Evolutionary conservation across 2,888 invertebrate genomes (phyloP).

Genomic region (Heliconius aoede): DNA sequence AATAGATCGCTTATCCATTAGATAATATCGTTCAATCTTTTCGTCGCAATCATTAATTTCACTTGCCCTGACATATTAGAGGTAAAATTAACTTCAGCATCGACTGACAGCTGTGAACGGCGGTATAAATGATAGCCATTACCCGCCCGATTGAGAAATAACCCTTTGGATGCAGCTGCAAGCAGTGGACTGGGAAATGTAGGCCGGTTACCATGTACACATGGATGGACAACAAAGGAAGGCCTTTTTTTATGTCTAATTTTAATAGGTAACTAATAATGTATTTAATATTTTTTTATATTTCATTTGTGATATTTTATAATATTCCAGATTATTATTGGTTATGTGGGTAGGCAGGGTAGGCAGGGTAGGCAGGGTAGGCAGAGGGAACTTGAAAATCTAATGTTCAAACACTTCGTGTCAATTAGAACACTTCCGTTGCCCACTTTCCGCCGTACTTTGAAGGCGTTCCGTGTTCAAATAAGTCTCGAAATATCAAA

Average conservation of each 20-base stretch:
- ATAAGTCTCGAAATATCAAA: too few relatives aligned
- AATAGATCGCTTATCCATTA: not conserved
- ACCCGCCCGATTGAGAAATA: constrained; percentile 73
- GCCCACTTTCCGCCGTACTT: too few relatives aligned
- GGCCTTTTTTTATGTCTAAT: not conserved
- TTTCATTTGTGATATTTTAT: too few relatives aligned
- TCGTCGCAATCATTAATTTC: constrained; percentile 21
- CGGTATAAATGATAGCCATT: constrained; percentile 71
- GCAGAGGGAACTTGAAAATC: too few relatives aligned
- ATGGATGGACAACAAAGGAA: constrained; percentile 26
- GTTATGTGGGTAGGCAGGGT: too few relatives aligned
- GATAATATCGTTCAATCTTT: not conserved
- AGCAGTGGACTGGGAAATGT: constrained; percentile 57
- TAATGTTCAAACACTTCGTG: too few relatives aligned
- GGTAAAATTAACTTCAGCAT: constrained; percentile 58
- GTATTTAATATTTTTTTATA: not conserved
- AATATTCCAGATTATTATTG: too few relatives aligned
- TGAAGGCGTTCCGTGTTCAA: too few relatives aligned
- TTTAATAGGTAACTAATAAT: not conserved
- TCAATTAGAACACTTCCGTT: too few relatives aligned
- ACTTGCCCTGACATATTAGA: constrained; percentile 38
- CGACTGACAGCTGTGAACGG: constrained; percentile 66
- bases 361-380: too few relatives aligned
- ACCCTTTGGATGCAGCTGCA: constrained; percentile 71
- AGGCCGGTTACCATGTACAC: constrained; percentile 53